phyloP scores from a whole-genome alignment of 1,140 invertebrate species.

The Parapsyche elsis region DNA sequence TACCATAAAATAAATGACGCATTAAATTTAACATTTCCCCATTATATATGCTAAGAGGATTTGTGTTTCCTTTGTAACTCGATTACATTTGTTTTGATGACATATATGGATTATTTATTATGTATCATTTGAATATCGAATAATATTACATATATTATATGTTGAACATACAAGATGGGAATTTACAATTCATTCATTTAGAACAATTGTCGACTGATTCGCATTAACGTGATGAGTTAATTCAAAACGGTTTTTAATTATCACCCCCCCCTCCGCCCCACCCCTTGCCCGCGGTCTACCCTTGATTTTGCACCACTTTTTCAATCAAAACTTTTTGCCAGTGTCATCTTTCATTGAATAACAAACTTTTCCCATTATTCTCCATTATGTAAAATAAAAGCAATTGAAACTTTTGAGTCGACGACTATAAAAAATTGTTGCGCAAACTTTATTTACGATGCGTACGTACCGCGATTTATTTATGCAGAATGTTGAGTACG shows the following conservation, averaged over 20 bases:
- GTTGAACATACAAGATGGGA: no score
- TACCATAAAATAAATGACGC: no score
- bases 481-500: background rate
- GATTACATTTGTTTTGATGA: no score
- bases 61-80: no score
- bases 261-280: background rate
- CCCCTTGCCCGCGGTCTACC: no score
- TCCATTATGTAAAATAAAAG: conserved; percentile 54
- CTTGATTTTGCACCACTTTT: conserved; percentile 44
- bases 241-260: conserved; percentile 40
- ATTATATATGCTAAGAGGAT: no score
- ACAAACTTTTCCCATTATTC: conserved; percentile 52
- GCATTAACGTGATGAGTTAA: background rate
- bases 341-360: conserved; percentile 53
- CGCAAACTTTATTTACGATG: conserved; percentile 47
- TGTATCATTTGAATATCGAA: no score
- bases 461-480: background rate
- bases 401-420: conserved; percentile 50
- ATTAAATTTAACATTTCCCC: no score
- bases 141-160: no score
- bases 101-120: no score
- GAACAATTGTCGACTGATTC: background rate
- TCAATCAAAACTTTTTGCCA: conserved; percentile 50
- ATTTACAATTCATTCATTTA: no score
- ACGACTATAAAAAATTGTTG: conserved; percentile 43